These are phyloP conservation scores for Hippopotamus amphibius DNA, from an alignment of 2,113 vertebrate species.

Conservation along the genomic window DNA sequence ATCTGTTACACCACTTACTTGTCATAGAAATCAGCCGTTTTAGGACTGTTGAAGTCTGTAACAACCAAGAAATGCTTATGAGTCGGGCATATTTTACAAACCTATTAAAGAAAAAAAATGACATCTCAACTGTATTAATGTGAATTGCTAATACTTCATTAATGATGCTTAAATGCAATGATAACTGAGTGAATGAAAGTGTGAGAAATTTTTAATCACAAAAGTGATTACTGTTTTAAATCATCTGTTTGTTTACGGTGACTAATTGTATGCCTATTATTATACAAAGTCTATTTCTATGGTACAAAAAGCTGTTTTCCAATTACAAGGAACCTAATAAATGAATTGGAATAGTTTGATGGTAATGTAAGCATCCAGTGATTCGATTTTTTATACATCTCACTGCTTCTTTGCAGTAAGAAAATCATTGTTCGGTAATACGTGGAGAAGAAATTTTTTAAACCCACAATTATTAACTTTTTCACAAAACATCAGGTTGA, in stretches of 20 bases:
- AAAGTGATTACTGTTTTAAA: slow-evolving; percentile 43
- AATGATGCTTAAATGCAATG: slow-evolving; percentile 18
- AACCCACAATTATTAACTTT: neutral
- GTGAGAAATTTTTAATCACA: slow-evolving; percentile 6
- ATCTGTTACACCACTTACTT: slow-evolving; percentile 49
- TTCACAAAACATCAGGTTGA: neutral
- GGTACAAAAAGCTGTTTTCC: slow-evolving; percentile 54
- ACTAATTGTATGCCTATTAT: slow-evolving; percentile 67
- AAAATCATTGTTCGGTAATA: slow-evolving; percentile 40
- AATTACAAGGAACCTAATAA: slow-evolving; percentile 63
- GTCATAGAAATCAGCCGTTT: slow-evolving; percentile 52
- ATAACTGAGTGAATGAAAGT: slow-evolving; percentile 40
- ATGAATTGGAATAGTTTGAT: slow-evolving; percentile 58
- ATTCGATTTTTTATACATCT: slow-evolving; percentile 22
- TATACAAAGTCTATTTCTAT: slow-evolving; percentile 53
- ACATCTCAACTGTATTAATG: neutral
- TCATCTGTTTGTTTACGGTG: slow-evolving; percentile 55
- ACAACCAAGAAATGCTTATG: slow-evolving; percentile 57
- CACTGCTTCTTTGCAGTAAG: slow-evolving; percentile 2
- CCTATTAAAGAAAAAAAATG: slow-evolving; percentile 60
- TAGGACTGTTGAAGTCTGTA: slow-evolving; percentile 58
- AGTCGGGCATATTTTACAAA: slow-evolving; percentile 43
- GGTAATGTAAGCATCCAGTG: neutral
- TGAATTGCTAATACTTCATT: neutral
- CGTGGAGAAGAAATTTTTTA: neutral